phyloP scores from a whole-genome alignment of 2,113 vertebrate genomes.

The Odocoileus virginianus region DNA sequence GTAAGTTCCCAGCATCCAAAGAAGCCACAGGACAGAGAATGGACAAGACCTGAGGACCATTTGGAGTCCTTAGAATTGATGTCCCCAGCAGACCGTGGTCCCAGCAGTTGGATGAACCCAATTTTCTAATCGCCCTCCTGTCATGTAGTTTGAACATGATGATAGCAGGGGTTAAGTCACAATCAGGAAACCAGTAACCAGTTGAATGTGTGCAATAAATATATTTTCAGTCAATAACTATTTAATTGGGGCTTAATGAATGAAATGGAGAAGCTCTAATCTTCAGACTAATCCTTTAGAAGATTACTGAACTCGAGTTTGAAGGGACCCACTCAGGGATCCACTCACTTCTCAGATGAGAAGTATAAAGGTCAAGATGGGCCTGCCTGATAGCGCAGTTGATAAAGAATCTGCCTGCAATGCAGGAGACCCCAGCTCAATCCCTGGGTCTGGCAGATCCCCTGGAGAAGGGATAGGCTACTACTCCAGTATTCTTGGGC shows the following conservation, averaged over 20 bases:
- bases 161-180: background rate
- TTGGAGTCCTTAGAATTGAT: background rate
- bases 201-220: background rate
- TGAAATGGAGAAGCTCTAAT: background rate
- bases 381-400: background rate
- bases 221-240: background rate
- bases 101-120: background rate
- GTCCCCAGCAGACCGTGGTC: too few species aligned
- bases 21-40: background rate
- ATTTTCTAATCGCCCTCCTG: background rate
- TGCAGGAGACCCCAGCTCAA: background rate
- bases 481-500: background rate
- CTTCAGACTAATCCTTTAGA: background rate
- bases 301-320: background rate
- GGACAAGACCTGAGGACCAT: background rate
- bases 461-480: background rate
- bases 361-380: background rate
- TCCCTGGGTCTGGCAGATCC: background rate
- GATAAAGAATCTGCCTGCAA: background rate
- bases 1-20: background rate
- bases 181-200: background rate
- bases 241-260: constrained; percentile 22
- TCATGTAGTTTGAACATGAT: rapidly evolving
- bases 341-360: background rate
- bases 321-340: background rate